phyloP scores from a whole-genome alignment of 2,113 vertebrate species.

The Apeltes quadracus region DNA sequence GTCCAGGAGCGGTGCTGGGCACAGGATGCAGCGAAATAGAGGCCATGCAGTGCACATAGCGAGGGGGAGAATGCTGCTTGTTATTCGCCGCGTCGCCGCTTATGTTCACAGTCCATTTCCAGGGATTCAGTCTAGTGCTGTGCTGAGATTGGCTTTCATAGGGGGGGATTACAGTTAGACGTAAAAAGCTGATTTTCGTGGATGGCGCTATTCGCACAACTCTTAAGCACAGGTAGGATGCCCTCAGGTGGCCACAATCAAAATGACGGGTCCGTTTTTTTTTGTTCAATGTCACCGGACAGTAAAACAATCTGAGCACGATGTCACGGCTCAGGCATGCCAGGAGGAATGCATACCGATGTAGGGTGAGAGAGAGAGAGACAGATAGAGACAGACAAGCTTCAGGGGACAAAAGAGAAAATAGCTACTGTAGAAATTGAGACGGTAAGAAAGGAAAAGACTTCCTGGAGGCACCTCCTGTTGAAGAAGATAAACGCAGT shows the following conservation, averaged over 20 bases:
- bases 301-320: slow-evolving; percentile 10
- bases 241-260: slow-evolving; percentile 8
- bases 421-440: slow-evolving; percentile 8
- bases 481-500: neutral
- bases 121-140: neutral
- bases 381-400: neutral
- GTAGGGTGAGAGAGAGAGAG: neutral
- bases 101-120: neutral
- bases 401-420: neutral
- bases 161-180: neutral
- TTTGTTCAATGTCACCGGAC: neutral
- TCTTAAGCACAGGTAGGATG: neutral
- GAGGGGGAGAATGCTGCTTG: neutral
- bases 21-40: neutral
- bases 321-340: slow-evolving; percentile 19
- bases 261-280: neutral
- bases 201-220: neutral
- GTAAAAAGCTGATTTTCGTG: neutral
- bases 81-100: neutral
- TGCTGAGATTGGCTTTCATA: neutral
- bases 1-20: neutral
- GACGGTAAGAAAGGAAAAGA: neutral
- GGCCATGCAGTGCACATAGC: neutral
- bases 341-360: slow-evolving; percentile 22
- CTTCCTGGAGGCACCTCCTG: neutral